Conservation (phyloP, 2,113 vertebrate genomes). For the Lipophrys pholis region DNA sequence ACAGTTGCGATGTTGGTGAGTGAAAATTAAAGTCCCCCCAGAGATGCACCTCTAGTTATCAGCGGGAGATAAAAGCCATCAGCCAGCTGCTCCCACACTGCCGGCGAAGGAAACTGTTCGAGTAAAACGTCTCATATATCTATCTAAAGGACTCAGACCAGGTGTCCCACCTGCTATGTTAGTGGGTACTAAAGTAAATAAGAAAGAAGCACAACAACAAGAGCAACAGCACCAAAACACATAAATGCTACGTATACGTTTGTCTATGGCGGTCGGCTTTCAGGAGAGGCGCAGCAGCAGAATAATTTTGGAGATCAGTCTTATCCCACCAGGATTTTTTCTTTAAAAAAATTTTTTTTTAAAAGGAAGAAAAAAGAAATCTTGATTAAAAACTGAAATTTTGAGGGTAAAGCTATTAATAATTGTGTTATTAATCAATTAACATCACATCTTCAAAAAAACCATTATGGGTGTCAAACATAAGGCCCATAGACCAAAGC, state of each 20-base stretch:
- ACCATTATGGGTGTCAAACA: no score
- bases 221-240: neutral
- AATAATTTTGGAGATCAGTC: no score
- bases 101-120: conserved; percentile 14
- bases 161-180: conserved; percentile 1
- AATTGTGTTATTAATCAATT: no score
- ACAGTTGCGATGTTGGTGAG: conserved; percentile 47
- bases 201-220: neutral
- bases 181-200: neutral
- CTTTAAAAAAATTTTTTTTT: no score
- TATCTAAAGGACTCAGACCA: conserved; percentile 20
- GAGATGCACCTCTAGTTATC: conserved; percentile 42
- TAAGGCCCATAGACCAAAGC: no score
- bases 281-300: no score
- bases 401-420: no score
- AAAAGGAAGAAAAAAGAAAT: no score
- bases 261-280: neutral
- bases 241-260: neutral
- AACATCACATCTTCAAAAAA: no score
- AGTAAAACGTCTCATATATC: conserved; percentile 28
- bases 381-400: no score
- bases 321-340: no score
- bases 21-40: conserved; percentile 38
- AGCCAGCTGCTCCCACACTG: conserved; percentile 37
- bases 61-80: conserved; percentile 24